Conservation (phyloP, 2,797 vertebrate species). For the Phataginus tetradactyla region DNA sequence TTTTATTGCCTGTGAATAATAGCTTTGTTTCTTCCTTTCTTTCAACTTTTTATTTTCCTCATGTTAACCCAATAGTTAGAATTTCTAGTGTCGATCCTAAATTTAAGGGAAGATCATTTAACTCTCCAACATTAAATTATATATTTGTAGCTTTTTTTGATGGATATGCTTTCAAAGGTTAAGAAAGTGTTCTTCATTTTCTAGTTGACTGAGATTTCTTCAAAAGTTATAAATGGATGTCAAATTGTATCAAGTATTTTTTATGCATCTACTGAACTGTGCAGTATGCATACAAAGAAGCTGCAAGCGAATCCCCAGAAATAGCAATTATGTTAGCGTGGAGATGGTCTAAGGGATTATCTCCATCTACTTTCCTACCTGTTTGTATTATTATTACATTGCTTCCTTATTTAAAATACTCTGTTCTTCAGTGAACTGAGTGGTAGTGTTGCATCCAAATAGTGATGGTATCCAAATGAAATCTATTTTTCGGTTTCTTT, state of each 20-base stretch:
- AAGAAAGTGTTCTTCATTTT: background rate
- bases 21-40: conserved; percentile 20
- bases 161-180: background rate
- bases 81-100: background rate
- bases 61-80: background rate
- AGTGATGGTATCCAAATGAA: background rate
- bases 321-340: background rate
- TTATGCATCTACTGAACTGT: background rate
- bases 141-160: background rate
- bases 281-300: background rate
- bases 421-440: background rate
- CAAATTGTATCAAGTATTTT: background rate
- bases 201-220: background rate
- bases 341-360: background rate
- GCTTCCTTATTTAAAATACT: background rate
- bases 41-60: background rate
- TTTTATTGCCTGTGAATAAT: background rate
- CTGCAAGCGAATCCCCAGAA: background rate
- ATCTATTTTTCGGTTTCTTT: background rate
- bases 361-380: background rate
- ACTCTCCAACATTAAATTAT: background rate
- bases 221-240: background rate
- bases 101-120: background rate
- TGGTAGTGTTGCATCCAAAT: background rate
- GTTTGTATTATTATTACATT: background rate